Conservation (phyloP, 2,113 vertebrate species). For the Ardeotis arabs region DNA sequence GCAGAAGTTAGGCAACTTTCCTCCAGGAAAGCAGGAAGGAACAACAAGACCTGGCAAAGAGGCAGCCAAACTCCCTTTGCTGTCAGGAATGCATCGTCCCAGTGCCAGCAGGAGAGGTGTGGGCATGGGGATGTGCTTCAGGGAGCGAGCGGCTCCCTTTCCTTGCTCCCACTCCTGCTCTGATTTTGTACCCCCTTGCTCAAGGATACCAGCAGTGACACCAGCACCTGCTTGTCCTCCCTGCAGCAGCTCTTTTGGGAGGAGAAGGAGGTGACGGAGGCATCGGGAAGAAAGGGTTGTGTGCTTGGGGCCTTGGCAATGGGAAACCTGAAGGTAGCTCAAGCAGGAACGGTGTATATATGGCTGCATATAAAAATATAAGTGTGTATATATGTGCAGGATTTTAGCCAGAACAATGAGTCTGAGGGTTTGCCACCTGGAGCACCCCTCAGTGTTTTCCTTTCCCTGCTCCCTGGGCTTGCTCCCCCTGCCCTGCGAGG, state of each 20-base stretch:
- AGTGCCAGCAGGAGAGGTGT: background rate
- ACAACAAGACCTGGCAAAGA: background rate
- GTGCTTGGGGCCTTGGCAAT: background rate
- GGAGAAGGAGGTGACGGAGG: background rate
- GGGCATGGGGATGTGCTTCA: background rate
- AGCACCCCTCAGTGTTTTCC: background rate
- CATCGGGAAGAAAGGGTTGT: background rate
- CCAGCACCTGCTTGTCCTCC: background rate
- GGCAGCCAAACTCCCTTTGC: background rate
- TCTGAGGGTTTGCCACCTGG: background rate
- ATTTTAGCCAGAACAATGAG: background rate
- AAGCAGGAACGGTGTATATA: background rate
- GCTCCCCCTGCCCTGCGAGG: background rate
- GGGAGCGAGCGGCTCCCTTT: background rate
- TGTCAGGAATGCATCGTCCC: rapidly evolving
- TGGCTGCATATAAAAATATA: no score
- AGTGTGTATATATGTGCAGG: background rate
- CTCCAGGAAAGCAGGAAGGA: background rate
- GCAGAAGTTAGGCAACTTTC: background rate
- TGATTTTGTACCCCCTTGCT: background rate
- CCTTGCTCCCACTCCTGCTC: background rate
- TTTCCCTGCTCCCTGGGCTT: background rate
- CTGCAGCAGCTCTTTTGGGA: background rate
- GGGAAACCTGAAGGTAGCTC: background rate
- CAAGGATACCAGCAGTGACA: background rate